Evolutionary conservation across 2,113 vertebrate genomes (phyloP).

Genomic region (Leptocoma aspasia): DNA sequence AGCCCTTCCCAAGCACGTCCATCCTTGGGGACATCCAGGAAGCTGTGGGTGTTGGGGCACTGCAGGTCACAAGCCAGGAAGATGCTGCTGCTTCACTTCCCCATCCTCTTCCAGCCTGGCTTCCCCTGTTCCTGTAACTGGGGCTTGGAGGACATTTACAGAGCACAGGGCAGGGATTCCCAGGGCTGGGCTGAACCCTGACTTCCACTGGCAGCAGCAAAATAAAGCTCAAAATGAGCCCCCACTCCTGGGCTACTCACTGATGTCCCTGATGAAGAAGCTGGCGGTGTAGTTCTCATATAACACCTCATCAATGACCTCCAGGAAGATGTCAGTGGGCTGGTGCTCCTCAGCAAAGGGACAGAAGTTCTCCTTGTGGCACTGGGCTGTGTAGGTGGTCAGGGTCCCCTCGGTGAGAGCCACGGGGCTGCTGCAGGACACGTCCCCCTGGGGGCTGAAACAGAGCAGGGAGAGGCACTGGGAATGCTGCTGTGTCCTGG

Average conservation of each 20-base stretch:
- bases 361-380: slow-evolving; percentile 59
- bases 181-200: not conserved
- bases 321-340: slow-evolving; percentile 50
- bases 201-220: not conserved
- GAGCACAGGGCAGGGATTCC: slow-evolving; percentile 13
- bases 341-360: slow-evolving; percentile 68
- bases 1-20: not conserved
- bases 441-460: not conserved
- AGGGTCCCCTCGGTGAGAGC: not conserved
- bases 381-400: slow-evolving; percentile 28
- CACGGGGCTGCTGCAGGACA: slow-evolving; percentile 55
- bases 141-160: not conserved
- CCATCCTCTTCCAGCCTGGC: not conserved
- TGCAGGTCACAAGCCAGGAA: not conserved
- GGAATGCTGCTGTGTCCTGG: not conserved
- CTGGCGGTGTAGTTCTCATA: slow-evolving; percentile 71
- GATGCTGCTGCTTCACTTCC: slow-evolving; percentile 35
- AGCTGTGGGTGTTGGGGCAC: not conserved
- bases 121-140: slow-evolving; percentile 20
- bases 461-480: not conserved
- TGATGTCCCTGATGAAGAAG: slow-evolving; percentile 78
- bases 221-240: not conserved
- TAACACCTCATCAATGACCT: slow-evolving; percentile 48
- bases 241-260: slow-evolving; percentile 34
- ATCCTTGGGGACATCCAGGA: not conserved